phyloP scores from a whole-genome alignment of 1,140 invertebrate species.

The Penaeus vannamei region DNA sequence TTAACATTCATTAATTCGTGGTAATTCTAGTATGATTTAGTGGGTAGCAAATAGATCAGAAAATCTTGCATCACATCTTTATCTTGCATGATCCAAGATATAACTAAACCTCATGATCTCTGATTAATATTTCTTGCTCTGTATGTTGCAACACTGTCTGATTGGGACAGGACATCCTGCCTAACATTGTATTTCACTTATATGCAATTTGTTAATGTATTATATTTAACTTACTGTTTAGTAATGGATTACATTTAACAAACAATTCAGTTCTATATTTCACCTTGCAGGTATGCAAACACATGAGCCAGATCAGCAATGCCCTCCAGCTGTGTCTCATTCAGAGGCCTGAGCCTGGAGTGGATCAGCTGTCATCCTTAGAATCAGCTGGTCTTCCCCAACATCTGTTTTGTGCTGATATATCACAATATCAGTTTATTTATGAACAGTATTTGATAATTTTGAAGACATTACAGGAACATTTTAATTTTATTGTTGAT shows the following conservation, averaged over 20 bases:
- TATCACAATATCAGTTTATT: constrained; percentile 48
- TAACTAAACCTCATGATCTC: too few species aligned
- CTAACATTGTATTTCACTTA: too few species aligned
- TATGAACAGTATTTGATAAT: constrained; percentile 45
- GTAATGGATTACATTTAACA: background rate
- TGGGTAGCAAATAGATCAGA: too few species aligned
- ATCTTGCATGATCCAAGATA: too few species aligned
- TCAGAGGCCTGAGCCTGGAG: background rate
- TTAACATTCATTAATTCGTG: too few species aligned
- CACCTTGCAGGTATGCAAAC: constrained; percentile 34
- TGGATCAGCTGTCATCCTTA: background rate
- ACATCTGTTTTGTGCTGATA: constrained; percentile 2
- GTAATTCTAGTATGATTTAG: too few species aligned
- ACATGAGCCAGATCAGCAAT: constrained; percentile 20
- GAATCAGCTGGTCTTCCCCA: background rate
- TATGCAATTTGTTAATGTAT: background rate
- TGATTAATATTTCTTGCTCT: too few species aligned
- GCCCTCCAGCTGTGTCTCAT: constrained; percentile 39
- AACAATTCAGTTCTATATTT: background rate
- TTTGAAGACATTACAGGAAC: constrained; percentile 26
- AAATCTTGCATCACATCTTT: too few species aligned
- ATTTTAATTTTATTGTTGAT: constrained; percentile 33
- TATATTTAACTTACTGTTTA: background rate
- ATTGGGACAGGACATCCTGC: too few species aligned
- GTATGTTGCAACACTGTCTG: too few species aligned